Base-by-base conservation (phyloP, 1,140 invertebrate species). In the Meloidogyne floridensis region DNA sequence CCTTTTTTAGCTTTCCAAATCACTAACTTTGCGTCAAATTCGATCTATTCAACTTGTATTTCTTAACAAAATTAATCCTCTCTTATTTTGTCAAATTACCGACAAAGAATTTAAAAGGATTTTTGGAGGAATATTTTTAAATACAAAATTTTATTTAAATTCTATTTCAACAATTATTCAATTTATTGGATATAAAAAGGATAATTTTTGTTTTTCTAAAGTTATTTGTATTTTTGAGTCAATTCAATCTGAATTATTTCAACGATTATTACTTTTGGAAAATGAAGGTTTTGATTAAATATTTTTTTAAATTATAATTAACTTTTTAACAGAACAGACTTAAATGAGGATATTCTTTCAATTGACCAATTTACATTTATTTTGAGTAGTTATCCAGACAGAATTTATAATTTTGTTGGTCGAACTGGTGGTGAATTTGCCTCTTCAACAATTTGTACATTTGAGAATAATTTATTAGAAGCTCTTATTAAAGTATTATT, bases 391-490 rank as follows among this genome's bases (percentile, higher is more conserved):
- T 79, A 71, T 53, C n/a, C 77, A 10, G 54, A 54, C 18, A 69
- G 77, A 13, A 72, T 79, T 72, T 79, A 79, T n/a, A 79, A 79
- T 53, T 72, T 72, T 71, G 42, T 80, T 77, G 80, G 80, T 10
- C 20, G 1, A 1, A 42, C 51, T 15, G 15, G 10, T 10, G 11
- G 20, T 43, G 54, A 79, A 15, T 51, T n/a, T 15, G 77, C 77
- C 20, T 43, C 77, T 42, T 53, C 20, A n/a, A 43, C 47, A 42
- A 72, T 79, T 10, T 47, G 65, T 18, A 32, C 4, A 15, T 72
- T 79, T 51, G 77, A 79, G n/a, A 56, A 79, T 32, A 72, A 32
- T 72, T 72, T 79, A 42, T 51, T 79, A 51, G 43, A 43, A 32
- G 65, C 18, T 9, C 15, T 79, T 43, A 18, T 79, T 69, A 42